Base-by-base conservation (phyloP, 2,888 invertebrate genomes). In the Prosapia bicincta region DNA sequence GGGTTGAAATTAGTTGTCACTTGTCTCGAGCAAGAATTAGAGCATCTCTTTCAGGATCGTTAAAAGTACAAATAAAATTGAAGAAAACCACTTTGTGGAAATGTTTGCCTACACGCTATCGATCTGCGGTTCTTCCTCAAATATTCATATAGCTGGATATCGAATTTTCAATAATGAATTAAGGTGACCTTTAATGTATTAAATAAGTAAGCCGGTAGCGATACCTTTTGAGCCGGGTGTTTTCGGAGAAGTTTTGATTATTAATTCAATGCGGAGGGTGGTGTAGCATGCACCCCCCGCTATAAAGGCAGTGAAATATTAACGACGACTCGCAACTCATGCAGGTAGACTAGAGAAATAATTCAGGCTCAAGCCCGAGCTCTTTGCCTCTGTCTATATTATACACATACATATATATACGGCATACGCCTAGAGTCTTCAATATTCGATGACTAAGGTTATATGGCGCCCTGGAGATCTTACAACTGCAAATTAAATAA, bases 91-190 rank as follows among this genome's bases (percentile, higher is more conserved):
- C 13, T 15, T 54, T 54, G 3, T 20, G 54, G 54, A n/a, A 54
- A 54, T 20, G n/a, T 54, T 54, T 5, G 54, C 13, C 38, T 54
- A 54, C 20, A 54, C 54, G 54, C 20, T 54, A 54, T 54, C 54
- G 54, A 54, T n/a, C 54, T 6, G 38, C 5, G 10, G 20, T 54
- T 6, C 54, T 9, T 38, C 38, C 38, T 54, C 20, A 20, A 54
- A 20, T 54, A n/a, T 54, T 20, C 54, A 54, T 54, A 54, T 10
- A 20, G 54, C 76, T 75, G 81, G 79, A 80, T 80, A 80, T 80
- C 78, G 79, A 80, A 80, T 80, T 79, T 78, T 80, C 77, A 80
- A 80, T 80, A 78, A 80, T 80, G 78, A 79, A 80, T 78, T 77
- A 77, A 78, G 80, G 78, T 72, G 75, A 78, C 79, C 76, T 74